Evolutionary conservation across 2,113 vertebrate genomes (phyloP), one percentile per base, ranked within the genome.

Genomic region (Scopus umbretta): DNA sequence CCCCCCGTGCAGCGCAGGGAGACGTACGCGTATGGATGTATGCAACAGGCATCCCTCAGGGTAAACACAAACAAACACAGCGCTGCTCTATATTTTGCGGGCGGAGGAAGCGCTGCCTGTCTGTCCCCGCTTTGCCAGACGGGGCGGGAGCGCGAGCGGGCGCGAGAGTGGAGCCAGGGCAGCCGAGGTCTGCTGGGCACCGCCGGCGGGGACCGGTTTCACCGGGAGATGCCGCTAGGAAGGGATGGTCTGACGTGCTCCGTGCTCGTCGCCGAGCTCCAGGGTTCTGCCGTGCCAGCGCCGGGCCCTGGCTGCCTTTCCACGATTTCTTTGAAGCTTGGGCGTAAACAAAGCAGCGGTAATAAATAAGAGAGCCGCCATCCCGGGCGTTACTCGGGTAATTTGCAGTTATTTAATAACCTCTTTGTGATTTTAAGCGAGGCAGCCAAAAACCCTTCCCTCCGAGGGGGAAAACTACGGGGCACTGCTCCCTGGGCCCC

Each of bases 371-470:
- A 66, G 74, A 75, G 27, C 78, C 36, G 9, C 63, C 68, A 18
- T 52, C 53, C 40, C 1, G 3, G n/a, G 61, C 16, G 9, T 19
- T 50, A 11, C 76, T 73, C 1, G 2, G 9, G 68, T 38, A 34
- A 58, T 52, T 20, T 68, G 95, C 29, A 65, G 79, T 53, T 84
- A 32, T 70, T 91, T 55, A 79, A 92, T 59, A 81, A 91, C 80
- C 65, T 74, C 88, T 17, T 18, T 27, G 84, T 65, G 95, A 36
- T 78, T 86, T 30, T 7, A 4, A 72, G 80, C 43, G 1, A 81
- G 11, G 80, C 80, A 49, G 92, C 78, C 93, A 32, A 45, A 88
- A 89, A 61, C 56, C 50, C 75, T 91, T 80, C 92, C 89, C 85
- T 95, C 83, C 14, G 2, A 27, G 76, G 75, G 75, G 89, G 93